Base-by-base conservation (phyloP, 2,797 vertebrate genomes). In the Epinephelus coioides region DNA sequence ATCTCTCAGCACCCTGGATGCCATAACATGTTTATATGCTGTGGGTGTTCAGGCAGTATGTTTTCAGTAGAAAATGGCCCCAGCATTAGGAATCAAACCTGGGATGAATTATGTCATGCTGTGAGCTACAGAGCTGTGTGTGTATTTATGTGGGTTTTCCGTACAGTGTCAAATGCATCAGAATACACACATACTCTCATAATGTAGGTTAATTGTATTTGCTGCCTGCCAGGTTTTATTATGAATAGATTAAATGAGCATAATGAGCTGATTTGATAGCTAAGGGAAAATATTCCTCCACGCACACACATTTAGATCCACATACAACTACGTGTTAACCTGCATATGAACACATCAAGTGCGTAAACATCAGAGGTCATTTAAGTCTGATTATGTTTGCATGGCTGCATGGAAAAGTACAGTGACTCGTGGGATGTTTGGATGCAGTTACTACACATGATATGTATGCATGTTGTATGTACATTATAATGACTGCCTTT, bases 201-300 rank as follows among this genome's bases (percentile, higher is more conserved):
- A 71, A 69, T 47, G 53, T 43, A 38, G 44, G 73, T 79, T 89
- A 79, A 86, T 86, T 83, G 57, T 65, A 18, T 86, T 79, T 82
- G 40, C 53, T 76, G 50, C 75, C 83, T 79, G 53, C 21, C 27
- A 62, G 18, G 50, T 65, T 83, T 23, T 73, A 62, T 68, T 61
- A 9, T 34, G 30, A 71, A 84, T 70, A 73, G 59, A 75, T 83
- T 69, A 69, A 75, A 65, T 14, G 18, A 13, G 5, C 14, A 55
- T 68, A 82, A 76, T 88, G 30, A 81, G 49, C 40, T 27, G 13
- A 73, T 73, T 56, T 51, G 14, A 68, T 44, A 55, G 34, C 64
- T 30, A 8, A 13, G 69, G 68, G 65, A 57, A 67, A 80, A 57
- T 6, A 38, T 5, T n/a, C 17, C 49, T 40, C 57, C 43, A n/a